Conservation (phyloP, 2,888 invertebrate genomes). For the Sesamia inferens region DNA sequence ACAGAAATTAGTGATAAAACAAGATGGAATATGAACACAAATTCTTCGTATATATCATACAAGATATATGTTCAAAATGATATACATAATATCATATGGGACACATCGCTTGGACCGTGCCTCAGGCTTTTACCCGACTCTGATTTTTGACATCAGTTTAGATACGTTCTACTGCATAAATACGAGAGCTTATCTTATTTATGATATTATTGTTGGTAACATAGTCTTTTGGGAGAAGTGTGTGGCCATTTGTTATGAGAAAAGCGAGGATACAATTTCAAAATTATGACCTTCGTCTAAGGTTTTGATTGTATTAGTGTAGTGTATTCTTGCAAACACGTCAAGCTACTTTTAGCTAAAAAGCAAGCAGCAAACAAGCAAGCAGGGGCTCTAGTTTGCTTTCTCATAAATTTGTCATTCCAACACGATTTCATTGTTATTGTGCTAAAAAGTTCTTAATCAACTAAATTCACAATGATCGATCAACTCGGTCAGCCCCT, state of each 20-base stretch:
- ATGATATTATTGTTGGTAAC: conserved; percentile 77
- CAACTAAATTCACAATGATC: too few relatives aligned
- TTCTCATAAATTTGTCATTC: too few relatives aligned
- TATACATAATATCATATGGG: conserved; percentile 26
- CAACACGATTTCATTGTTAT: too few relatives aligned
- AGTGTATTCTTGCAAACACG: background rate
- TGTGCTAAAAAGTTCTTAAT: too few relatives aligned
- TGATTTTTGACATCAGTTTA: conserved; percentile 78
- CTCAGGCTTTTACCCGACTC: conserved; percentile 72
- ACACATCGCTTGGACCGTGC: conserved; percentile 76
- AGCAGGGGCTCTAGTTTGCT: too few relatives aligned
- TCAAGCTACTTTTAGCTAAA: too few relatives aligned
- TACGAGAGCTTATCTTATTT: conserved; percentile 83
- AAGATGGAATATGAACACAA: conserved; percentile 36
- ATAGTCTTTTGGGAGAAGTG: conserved; percentile 75
- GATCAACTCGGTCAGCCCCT: too few relatives aligned
- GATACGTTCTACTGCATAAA: conserved; percentile 71
- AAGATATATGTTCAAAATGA: conserved; percentile 3
- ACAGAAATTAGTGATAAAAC: conserved; percentile 34
- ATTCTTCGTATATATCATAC: conserved; percentile 33
- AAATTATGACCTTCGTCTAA: conserved; percentile 40
- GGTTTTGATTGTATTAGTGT: conserved; percentile 19
- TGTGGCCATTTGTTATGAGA: conserved; percentile 68
- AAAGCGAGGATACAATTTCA: conserved; percentile 44
- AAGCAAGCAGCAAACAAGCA: too few relatives aligned